A percentile compares a stretch with the other conserved stretches of the same genome.
Conservation (phyloP, 2,797 vertebrate species). For the Chanos chanos region DNA sequence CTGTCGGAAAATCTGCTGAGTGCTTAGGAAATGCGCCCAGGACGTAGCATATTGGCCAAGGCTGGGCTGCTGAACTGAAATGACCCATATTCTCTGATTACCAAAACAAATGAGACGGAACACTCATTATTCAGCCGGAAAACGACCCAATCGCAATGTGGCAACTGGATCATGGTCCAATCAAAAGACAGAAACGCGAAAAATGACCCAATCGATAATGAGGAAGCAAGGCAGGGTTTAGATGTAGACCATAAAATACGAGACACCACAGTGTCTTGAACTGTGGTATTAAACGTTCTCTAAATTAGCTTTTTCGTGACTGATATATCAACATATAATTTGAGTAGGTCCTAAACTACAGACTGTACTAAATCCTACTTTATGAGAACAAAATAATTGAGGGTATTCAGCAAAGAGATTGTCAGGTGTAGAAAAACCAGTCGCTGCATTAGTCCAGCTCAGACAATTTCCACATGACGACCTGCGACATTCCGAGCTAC, state of each 20-base stretch:
- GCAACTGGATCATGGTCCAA: conserved; percentile 34
- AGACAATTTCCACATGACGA: no score
- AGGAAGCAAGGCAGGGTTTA: conserved; percentile 27
- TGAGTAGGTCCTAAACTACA: background rate
- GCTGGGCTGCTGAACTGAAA: conserved; percentile 67
- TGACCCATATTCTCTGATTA: conserved; percentile 77
- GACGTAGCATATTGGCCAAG: conserved; percentile 71
- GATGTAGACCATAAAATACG: background rate
- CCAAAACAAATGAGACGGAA: conserved; percentile 68
- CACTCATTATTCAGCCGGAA: conserved; percentile 56
- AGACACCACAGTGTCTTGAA: conserved; percentile 10
- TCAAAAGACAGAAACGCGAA: conserved; percentile 47
- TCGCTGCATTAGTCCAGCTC: no score
- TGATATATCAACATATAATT: background rate
- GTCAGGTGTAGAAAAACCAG: no score
- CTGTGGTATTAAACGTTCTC: conserved; percentile 5
- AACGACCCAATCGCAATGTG: conserved; percentile 43
- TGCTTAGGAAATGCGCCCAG: conserved; percentile 68
- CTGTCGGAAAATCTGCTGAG: conserved; percentile 63
- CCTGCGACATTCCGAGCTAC: no score
- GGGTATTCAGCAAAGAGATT: no score
- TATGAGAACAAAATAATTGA: no score
- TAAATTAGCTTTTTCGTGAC: background rate
- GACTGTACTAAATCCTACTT: background rate
- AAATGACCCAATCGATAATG: conserved; percentile 49